Evolutionary conservation across 2,113 vertebrate species (phyloP).

Genomic region (Mirounga angustirostris): DNA sequence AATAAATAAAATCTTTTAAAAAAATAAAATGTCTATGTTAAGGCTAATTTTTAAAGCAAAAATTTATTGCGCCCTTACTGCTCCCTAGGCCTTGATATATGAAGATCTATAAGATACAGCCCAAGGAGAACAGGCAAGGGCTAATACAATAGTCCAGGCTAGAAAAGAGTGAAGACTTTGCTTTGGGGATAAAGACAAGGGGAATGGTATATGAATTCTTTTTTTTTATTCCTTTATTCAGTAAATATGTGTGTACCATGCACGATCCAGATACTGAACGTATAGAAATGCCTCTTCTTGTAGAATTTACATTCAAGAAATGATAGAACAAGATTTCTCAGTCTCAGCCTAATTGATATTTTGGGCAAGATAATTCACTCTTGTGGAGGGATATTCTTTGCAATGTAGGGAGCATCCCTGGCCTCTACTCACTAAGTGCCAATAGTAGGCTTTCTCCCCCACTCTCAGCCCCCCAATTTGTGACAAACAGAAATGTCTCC

Average conservation of each 20-base stretch:
- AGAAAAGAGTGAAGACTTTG: background rate
- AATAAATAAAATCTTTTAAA: background rate
- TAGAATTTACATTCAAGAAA: background rate
- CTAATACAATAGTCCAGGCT: background rate
- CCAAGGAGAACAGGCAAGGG: background rate
- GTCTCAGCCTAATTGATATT: background rate
- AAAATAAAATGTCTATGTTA: slow-evolving; percentile 41
- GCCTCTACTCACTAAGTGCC: background rate
- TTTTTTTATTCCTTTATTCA: background rate
- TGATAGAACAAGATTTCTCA: background rate
- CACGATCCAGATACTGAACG: background rate
- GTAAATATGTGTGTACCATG: background rate
- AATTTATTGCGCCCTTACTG: background rate
- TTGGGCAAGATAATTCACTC: background rate
- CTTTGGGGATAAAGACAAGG: background rate
- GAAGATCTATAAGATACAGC: background rate
- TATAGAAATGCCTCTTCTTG: background rate
- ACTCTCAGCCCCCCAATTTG: background rate
- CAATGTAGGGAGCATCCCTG: background rate
- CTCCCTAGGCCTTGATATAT: background rate
- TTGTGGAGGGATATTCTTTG: background rate
- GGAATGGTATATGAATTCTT: background rate
- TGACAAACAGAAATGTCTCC: background rate
- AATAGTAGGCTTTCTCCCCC: background rate
- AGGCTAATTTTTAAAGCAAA: slow-evolving; percentile 18